Conservation (phyloP, 1,140 invertebrate genomes). For the Odontomachus brunneus region DNA sequence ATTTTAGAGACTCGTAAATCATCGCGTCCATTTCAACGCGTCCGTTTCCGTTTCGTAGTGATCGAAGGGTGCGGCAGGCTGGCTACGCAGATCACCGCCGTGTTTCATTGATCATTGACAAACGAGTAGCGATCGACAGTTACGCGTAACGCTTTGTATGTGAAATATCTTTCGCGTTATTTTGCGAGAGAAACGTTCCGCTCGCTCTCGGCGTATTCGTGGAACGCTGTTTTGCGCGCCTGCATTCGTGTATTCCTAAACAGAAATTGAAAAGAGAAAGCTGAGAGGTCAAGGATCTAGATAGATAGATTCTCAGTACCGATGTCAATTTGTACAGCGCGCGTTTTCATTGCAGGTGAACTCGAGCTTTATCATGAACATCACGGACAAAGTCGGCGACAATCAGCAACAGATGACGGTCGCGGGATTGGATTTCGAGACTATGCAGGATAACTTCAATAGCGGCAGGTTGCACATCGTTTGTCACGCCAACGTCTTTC, state of each 20-base stretch:
- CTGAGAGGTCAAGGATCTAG: neutral
- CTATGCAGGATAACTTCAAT: slow-evolving; percentile 87
- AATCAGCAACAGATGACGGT: slow-evolving; percentile 76
- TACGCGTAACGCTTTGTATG: neutral
- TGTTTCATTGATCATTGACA: slow-evolving; percentile 25
- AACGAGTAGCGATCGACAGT: slow-evolving; percentile 13
- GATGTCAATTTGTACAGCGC: slow-evolving; percentile 3
- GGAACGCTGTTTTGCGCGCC: neutral
- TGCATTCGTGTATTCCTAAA: neutral
- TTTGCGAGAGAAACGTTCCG: neutral
- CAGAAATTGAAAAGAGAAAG: neutral
- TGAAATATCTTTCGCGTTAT: neutral
- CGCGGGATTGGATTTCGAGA: slow-evolving; percentile 86
- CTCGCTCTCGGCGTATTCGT: neutral
- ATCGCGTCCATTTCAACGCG: slow-evolving; percentile 1
- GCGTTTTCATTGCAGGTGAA: slow-evolving; percentile 78
- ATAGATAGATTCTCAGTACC: neutral
- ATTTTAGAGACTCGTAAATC: slow-evolving; percentile 46
- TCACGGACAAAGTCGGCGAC: slow-evolving; percentile 81
- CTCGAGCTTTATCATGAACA: slow-evolving; percentile 80
- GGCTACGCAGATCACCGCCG: neutral
- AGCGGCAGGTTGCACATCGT: slow-evolving; percentile 87
- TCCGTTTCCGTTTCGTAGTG: neutral
- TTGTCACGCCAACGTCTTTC: slow-evolving; percentile 88
- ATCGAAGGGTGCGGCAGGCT: neutral